phyloP scores from a whole-genome alignment of 53 echinoderm and acorn worm genomes.

The Echinarachnius parma region DNA sequence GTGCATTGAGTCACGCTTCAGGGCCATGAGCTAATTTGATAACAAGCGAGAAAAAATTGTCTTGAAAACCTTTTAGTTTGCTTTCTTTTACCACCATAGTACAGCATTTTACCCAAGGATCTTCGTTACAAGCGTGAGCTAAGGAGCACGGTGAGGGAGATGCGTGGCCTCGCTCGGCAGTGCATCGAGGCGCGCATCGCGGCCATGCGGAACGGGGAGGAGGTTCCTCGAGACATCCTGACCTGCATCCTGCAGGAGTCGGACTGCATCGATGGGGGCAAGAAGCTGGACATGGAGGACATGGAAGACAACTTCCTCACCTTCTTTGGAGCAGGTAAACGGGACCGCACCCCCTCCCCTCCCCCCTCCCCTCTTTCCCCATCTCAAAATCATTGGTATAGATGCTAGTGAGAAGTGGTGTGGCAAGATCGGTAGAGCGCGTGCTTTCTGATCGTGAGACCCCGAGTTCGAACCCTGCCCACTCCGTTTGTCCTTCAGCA shows the following conservation, averaged over 20 bases:
- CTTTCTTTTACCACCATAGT: too few relatives aligned
- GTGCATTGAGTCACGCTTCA: constrained; percentile 35
- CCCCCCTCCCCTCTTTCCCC: neutral
- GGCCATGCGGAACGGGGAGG: constrained; percentile 33
- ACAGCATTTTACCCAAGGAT: constrained; percentile 26
- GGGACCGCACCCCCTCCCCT: neutral
- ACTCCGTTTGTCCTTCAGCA: too few relatives aligned
- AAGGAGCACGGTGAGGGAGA: constrained; percentile 2
- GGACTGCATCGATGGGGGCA: constrained; percentile 10
- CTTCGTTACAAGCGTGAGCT: constrained; percentile 9
- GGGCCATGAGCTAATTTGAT: too few relatives aligned
- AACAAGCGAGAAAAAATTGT: too few relatives aligned
- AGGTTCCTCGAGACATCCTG: constrained; percentile 55
- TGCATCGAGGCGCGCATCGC: constrained; percentile 41
- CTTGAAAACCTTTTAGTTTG: too few relatives aligned
- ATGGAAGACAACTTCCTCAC: constrained; percentile 53
- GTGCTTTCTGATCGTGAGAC: too few relatives aligned
- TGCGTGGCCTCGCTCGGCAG: constrained; percentile 33
- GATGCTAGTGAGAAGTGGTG: too few relatives aligned
- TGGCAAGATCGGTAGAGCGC: too few relatives aligned
- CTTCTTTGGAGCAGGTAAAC: constrained; percentile 49
- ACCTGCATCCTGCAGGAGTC: constrained; percentile 58
- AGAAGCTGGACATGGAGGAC: constrained; percentile 42
- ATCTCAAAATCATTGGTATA: neutral
- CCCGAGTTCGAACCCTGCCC: too few relatives aligned